Percentiles rank a stretch among this genome's conserved stretches.
phyloP scores from a whole-genome alignment of 30 jellyfish, hydroid and myxozoan genomes.

The Sanderia malayensis region DNA sequence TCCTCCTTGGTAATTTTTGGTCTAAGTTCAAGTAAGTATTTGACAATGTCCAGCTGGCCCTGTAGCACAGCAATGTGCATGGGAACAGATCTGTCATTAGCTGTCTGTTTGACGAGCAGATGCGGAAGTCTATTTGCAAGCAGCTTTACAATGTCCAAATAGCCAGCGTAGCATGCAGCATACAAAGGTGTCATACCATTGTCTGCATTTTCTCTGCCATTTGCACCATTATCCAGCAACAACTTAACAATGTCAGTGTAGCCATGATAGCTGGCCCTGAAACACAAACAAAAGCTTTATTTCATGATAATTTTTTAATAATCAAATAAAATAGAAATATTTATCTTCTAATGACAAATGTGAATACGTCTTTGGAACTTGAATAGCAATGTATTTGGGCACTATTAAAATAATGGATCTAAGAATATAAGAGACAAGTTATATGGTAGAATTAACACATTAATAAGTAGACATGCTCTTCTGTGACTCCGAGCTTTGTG shows the following conservation, averaged over 20 bases:
- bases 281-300: too few species aligned
- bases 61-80: conserved; percentile 72
- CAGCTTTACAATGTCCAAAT: conserved; percentile 52
- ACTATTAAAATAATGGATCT: too few species aligned
- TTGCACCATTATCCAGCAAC: conserved; percentile 80
- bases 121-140: conserved; percentile 58
- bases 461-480: too few species aligned
- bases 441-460: too few species aligned
- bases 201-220: conserved; percentile 86
- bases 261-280: conserved; percentile 81
- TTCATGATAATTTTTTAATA: too few species aligned
- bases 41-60: conserved; percentile 49
- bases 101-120: conserved; percentile 51
- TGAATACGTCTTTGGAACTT: too few species aligned
- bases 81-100: conserved; percentile 70
- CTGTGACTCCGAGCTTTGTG: too few species aligned
- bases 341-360: too few species aligned
- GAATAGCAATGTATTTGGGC: too few species aligned
- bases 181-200: conserved; percentile 82
- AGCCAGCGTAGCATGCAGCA: conserved; percentile 82
- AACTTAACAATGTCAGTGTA: conserved; percentile 66
- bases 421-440: too few species aligned
- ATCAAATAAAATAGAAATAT: too few species aligned
- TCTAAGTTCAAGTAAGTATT: conserved; percentile 58
- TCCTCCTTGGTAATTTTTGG: background rate